Base-by-base conservation (phyloP, 2,797 vertebrate genomes). In the Enoplosus armatus region DNA sequence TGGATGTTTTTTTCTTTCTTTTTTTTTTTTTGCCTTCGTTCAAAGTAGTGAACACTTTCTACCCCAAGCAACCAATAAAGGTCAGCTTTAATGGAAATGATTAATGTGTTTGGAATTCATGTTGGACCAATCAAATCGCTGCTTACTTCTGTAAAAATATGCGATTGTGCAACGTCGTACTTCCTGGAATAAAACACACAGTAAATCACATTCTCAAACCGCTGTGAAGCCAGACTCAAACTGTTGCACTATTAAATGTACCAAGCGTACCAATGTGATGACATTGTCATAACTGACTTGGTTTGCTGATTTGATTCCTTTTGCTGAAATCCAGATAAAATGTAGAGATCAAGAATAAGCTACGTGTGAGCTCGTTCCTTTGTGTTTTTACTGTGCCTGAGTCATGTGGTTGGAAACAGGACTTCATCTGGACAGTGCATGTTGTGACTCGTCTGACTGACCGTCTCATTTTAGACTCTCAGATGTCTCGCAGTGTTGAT, bases 391-490 rank as follows among this genome's bases (percentile, higher is more conserved):
- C 37, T 66, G 63, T 67, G 59, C 24, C 35, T 56, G 64, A 68
- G 33, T 66, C 50, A 65, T 31, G 72, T 14, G 6, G 72, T 59
- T 27, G 39, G 67, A 54, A 37, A 33, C 60, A 50, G 48, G 62
- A 66, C 20, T 84, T 66, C 10, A 61, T 77, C 24, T 61, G 82
- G 75, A 58, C 59, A 33, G 10, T 5, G 41, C 86, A 37, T 60
- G 72, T 33, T 64, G n/a, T 0, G 29, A 74, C 82, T 63, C 53
- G 79, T 45, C 72, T 55, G 77, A 65, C 63, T 51, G 64, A 79
- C 68, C 16, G 9, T 58, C 68, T 84, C 68, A 10, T 58, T 63
- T 85, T 67, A 84, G 60, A 59, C 73, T 51, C 51, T 65, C 69
- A 72, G 77, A 82, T 77, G 77, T 73, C 54, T 58, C 41, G 0